phyloP scores from a whole-genome alignment of 1,140 invertebrate genomes.

The Sminthurides bifidus region DNA sequence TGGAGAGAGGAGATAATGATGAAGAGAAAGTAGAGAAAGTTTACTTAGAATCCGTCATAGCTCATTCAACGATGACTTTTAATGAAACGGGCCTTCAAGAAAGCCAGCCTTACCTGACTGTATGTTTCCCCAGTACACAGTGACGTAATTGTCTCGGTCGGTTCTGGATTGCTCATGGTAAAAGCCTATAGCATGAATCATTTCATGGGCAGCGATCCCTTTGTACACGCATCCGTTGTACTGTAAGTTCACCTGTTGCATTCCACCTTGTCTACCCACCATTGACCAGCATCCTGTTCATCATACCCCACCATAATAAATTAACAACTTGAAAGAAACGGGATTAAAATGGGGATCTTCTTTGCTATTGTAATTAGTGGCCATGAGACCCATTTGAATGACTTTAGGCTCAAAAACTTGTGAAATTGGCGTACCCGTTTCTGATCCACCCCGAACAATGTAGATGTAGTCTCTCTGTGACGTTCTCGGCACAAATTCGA shows the following conservation, averaged over 20 bases:
- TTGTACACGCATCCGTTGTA: neutral
- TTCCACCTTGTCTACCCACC: constrained; percentile 34
- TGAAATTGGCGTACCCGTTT: too few species aligned
- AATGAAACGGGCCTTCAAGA: too few species aligned
- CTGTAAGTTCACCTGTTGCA: constrained; percentile 32
- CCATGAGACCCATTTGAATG: too few species aligned
- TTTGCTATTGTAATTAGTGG: too few species aligned
- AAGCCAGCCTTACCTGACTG: constrained; percentile 31
- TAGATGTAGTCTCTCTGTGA: constrained; percentile 2
- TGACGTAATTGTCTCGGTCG: constrained; percentile 43
- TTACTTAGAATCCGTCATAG: too few species aligned
- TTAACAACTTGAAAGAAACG: too few species aligned
- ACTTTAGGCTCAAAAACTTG: too few species aligned
- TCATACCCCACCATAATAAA: too few species aligned
- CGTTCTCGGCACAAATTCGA: constrained; percentile 39
- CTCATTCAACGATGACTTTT: too few species aligned
- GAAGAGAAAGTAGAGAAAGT: neutral
- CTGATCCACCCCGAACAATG: neutral
- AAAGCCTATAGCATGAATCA: constrained; percentile 45
- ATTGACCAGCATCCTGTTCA: constrained; percentile 38
- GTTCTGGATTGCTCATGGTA: constrained; percentile 46
- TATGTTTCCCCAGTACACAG: constrained; percentile 44
- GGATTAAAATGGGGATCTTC: too few species aligned
- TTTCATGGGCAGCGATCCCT: constrained; percentile 46
- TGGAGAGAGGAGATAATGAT: neutral